Percentiles rank a stretch among this genome's conserved stretches.
Conservation (phyloP, 2,113 vertebrate species). For the chimpanzee (Pan troglodytes) region NHGRI_mPanTro3-v2.1_pri NC_072411.2:60018501-60019000, state of each 20-base stretch:
- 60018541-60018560: neutral
- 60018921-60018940: neutral
- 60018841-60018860: neutral
- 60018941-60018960: constrained; percentile 15
- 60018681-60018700: neutral
- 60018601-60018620: neutral
- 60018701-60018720: neutral
- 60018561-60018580: neutral
- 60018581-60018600: neutral
- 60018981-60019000: neutral
- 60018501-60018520: neutral
- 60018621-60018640: neutral
- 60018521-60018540: neutral
- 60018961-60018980: neutral
- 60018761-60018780: neutral
- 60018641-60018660: neutral
- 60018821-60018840: neutral
- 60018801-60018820: neutral
- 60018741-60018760: neutral
- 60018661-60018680: neutral
- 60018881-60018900: neutral
- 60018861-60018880: neutral
- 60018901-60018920: neutral
- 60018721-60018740: neutral
- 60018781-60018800: neutral